Base-by-base conservation (phyloP, 2,797 vertebrate species). In the Enteromius afrohamiltoni region DNA sequence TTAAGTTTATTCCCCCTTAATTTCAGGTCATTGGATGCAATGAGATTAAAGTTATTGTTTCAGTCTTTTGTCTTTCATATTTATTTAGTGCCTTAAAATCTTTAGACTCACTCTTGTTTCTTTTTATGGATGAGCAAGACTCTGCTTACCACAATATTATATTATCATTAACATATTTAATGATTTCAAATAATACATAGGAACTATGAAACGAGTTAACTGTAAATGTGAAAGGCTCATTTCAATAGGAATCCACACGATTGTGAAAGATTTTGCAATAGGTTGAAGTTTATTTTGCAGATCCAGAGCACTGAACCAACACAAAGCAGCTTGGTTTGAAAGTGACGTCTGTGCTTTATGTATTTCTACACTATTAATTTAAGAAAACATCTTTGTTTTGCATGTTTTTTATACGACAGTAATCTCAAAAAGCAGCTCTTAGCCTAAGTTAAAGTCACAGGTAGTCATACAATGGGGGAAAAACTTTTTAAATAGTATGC, bases 41-140 rank as follows among this genome's bases (percentile, higher is more conserved):
- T 26, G 8, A 53, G 29, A 77, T 60, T 77, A 60, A 77, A 60
- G 34, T 26, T 76, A 60, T 55, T 40, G 51, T 75, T 37, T 55
- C 19, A 16, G 51, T 26, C n/a, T 19, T 60, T 60, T n/a, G 71
- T 76, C 34, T 21, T 58, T 76, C 7, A 76, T 49, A 42, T 76
- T 76, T 40, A n/a, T 55, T 55, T 53, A 37, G 31, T 16, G 45
- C 3, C 16, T 47, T 14, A 55, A 4, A 73, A 13, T 26, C 16
- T 70, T 8, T 45, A 70, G 14, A 16, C 69, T 17, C 8, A 65
- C 23, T 1, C 23, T 71, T 71, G 34, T 40, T 67, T 68, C 6
- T 70, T 26, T 69, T 45, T 45, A 70, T 45, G 40, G 68, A 45
- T 1, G 19, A 67, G 17, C 64, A 37, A 8, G n/a, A 37, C 34